Evolutionary conservation across 2,797 vertebrate species (phyloP), one percentile per base, ranked within the genome.

Genomic region (Pampus argenteus): DNA sequence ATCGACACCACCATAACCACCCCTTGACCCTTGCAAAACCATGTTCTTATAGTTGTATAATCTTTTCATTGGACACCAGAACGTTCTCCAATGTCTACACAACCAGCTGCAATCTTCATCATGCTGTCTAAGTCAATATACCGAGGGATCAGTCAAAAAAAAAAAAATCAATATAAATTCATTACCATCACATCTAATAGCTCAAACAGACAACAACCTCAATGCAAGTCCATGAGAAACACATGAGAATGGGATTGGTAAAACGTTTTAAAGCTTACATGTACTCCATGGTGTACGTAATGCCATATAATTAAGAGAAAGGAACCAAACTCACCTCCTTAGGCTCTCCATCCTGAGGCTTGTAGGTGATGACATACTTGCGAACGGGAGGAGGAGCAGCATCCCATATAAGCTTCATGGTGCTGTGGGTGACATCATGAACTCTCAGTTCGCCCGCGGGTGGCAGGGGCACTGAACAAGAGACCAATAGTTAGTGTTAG

Each of bases 391-490:
- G 97, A n/a, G 96, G 95, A 4, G 94, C 96, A 1, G 95, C 94
- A 64, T 99, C 97, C 98, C 98, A 99, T 49, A 90, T 64, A 0
- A 97, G 91, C 54, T 88, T 92, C 95, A 99, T 96, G 74, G 91
- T 91, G 91, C 97, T 99, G 83, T 99, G 98, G 79, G 97, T 99
- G 73, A 98, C 81, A 2, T 99, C 98, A n/a, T 88, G 93, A 74
- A 99, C 92, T 70, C 60, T 95, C 82, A 99, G 87, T 45, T 95
- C 81, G 50, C 95, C 95, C 2, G 95, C 92, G 22, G 93, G 95
- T 56, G 96, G 96, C 78, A 97, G 74, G 49, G 97, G 98, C 86
- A 95, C 98, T 99, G 83, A 61, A 83, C 66, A 87, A 76, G 15
- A 22, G 17, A 83, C 10, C 60, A 34, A 51, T 17, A 17, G 9